A percentile compares a stretch with the other conserved stretches of the same genome.
phyloP scores from a whole-genome alignment of 2,888 invertebrate species.

The Oscheius sp. region DNA sequence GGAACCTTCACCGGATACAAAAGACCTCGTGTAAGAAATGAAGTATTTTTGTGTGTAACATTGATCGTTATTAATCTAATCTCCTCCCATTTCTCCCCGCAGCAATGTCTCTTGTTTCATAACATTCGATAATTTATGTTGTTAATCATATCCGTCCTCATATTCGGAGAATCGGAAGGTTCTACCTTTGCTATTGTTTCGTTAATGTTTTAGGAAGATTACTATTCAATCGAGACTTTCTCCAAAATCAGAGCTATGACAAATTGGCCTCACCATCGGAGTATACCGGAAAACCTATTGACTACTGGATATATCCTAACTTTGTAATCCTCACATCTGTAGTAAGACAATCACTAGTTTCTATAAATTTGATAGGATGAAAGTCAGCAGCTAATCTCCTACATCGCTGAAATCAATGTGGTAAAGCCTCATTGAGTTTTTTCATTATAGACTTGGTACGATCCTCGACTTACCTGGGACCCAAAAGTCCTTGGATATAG shows the following conservation, averaged over 20 bases:
- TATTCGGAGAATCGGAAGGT: no score
- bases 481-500: not conserved
- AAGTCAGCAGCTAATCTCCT: not conserved
- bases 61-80: no score
- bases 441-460: conserved; percentile 21
- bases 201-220: no score
- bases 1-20: not conserved
- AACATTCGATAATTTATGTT: no score
- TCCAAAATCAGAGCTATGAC: not conserved
- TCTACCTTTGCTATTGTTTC: no score
- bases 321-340: not conserved
- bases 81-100: no score
- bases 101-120: no score
- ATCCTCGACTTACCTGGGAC: conserved; percentile 4
- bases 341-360: not conserved
- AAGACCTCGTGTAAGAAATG: no score
- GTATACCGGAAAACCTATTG: not conserved
- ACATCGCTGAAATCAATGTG: not conserved
- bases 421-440: no score
- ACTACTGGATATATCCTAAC: not conserved
- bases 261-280: not conserved
- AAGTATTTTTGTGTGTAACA: no score
- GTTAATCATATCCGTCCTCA: no score
- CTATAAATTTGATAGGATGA: not conserved
- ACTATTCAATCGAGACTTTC: not conserved